Conservation (phyloP, 1,140 invertebrate genomes). For the Orussus abietinus region DNA sequence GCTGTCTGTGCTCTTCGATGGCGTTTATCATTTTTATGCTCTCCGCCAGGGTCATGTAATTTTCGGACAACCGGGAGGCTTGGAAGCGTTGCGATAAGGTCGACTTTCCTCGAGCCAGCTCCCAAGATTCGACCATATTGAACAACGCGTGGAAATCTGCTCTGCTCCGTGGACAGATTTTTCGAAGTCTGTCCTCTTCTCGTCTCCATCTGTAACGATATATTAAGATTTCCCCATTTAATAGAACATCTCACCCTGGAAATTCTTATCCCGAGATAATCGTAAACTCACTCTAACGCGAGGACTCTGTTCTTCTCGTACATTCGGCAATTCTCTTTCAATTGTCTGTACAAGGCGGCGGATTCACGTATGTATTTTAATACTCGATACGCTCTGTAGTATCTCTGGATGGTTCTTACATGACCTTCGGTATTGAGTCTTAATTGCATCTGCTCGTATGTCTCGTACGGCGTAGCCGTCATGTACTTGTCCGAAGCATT, state of each 20-base stretch:
- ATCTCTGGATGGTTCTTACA: conserved; percentile 59
- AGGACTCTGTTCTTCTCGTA: conserved; percentile 46
- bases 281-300: too few relatives aligned
- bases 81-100: conserved; percentile 58
- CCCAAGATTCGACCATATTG: conserved; percentile 61
- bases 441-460: conserved; percentile 52
- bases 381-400: conserved; percentile 51
- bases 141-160: conserved; percentile 65
- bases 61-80: conserved; percentile 59
- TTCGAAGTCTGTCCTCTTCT: conserved; percentile 55
- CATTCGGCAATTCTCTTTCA: conserved; percentile 41
- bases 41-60: conserved; percentile 60
- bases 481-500: conserved; percentile 57
- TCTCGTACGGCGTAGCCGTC: conserved; percentile 55
- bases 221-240: neutral
- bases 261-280: too few relatives aligned
- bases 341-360: conserved; percentile 32
- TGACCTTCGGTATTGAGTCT: conserved; percentile 52
- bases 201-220: conserved; percentile 49
- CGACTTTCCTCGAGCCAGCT: conserved; percentile 56
- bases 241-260: too few relatives aligned
- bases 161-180: conserved; percentile 58
- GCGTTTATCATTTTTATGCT: conserved; percentile 61
- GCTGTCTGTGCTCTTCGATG: conserved; percentile 58
- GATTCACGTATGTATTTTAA: conserved; percentile 33